A percentile compares a stretch with the other conserved stretches of the same genome.
phyloP scores from a whole-genome alignment of 2,113 vertebrate genomes.

The Pluvialis apricaria region DNA sequence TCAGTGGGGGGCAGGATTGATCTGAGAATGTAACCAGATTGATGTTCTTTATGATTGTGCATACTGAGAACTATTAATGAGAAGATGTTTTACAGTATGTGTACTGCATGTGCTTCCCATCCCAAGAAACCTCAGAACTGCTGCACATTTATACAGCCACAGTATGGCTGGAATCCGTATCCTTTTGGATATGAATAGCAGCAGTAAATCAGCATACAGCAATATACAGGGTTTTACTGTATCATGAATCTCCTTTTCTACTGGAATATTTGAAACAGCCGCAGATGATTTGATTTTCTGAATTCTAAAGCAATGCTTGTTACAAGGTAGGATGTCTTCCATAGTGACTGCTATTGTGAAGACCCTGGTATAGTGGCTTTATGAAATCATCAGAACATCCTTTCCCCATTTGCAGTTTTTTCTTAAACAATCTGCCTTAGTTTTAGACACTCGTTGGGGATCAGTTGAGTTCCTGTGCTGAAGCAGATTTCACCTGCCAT shows the following conservation, averaged over 20 bases:
- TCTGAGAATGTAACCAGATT: conserved; percentile 4
- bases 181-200: not conserved
- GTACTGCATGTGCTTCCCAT: not conserved
- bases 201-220: conserved; percentile 3
- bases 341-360: not conserved
- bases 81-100: conserved; percentile 5
- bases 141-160: not conserved
- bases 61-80: conserved; percentile 30
- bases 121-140: not conserved
- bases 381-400: not conserved
- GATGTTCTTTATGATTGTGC: conserved; percentile 34
- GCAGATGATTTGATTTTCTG: not conserved
- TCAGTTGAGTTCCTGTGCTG: not conserved
- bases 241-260: conserved; percentile 22
- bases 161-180: not conserved
- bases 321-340: not conserved
- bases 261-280: conserved; percentile 9
- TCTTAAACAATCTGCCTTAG: not conserved
- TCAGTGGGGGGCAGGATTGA: conserved; percentile 28
- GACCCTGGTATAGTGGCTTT: not conserved
- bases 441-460: not conserved
- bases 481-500: not conserved
- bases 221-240: not conserved
- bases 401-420: not conserved
- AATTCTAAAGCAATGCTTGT: not conserved